These are phyloP conservation scores for Tenebrosternarchus preto DNA, from an alignment of 2,113 vertebrate genomes.

Conservation along the genomic window DNA sequence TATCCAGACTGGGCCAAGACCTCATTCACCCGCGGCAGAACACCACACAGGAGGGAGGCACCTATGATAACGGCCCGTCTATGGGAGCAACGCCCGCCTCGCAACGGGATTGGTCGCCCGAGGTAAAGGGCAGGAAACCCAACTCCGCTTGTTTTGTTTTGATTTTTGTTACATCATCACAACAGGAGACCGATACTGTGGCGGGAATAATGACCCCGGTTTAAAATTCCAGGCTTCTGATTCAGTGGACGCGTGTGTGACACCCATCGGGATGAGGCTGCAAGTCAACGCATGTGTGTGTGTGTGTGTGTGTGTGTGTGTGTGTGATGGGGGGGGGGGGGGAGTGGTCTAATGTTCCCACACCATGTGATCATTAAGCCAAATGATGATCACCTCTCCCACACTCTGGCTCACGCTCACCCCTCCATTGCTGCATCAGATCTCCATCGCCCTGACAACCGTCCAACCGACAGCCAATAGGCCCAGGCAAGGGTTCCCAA, in stretches of 20 bases:
- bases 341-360: too few relatives aligned
- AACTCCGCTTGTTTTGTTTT: background rate
- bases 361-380: background rate
- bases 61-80: too few relatives aligned
- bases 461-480: too few relatives aligned
- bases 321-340: too few relatives aligned
- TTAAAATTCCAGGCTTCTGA: too few relatives aligned
- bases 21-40: constrained; percentile 15
- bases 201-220: too few relatives aligned
- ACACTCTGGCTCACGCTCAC: background rate
- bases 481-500: background rate
- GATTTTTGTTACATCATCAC: too few relatives aligned
- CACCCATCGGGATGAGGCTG: too few relatives aligned
- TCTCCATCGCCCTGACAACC: background rate
- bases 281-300: too few relatives aligned
- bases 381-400: background rate
- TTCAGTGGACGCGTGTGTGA: too few relatives aligned
- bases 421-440: background rate
- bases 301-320: too few relatives aligned
- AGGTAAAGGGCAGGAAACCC: background rate
- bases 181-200: too few relatives aligned
- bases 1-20: constrained; percentile 9
- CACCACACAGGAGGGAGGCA: background rate
- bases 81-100: background rate
- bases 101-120: background rate